Percentiles rank a stretch among this genome's conserved stretches.
Conservation (phyloP, 2,797 vertebrate species). For the Hippopotamyrus pictus region DNA sequence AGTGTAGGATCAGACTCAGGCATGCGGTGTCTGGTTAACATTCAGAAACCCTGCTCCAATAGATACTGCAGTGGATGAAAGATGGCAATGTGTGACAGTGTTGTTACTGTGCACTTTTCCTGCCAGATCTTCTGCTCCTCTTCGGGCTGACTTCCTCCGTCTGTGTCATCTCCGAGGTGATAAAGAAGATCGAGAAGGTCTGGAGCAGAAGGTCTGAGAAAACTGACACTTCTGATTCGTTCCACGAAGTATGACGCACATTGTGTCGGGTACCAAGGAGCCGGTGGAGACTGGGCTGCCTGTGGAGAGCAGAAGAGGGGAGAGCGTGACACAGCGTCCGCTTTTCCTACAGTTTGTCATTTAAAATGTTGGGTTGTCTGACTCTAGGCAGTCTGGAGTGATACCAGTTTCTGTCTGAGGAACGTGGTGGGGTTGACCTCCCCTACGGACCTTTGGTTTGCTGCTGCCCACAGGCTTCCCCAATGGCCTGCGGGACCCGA, state of each 20-base stretch:
- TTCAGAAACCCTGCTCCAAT: not conserved
- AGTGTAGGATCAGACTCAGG: not conserved
- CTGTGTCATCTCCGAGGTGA: constrained; percentile 81
- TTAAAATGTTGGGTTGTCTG: constrained; percentile 6
- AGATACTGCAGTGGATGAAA: not conserved
- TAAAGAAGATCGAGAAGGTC: constrained; percentile 81
- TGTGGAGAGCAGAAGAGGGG: constrained; percentile 41
- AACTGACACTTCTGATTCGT: constrained; percentile 54
- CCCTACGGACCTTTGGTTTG: constrained; percentile 29
- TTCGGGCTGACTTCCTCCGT: constrained; percentile 87
- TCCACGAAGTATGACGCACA: constrained; percentile 90
- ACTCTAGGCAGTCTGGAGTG: constrained; percentile 20
- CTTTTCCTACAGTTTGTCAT: not conserved
- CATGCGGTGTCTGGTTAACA: not conserved
- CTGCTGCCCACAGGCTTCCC: constrained; percentile 33
- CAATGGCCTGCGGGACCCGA: not conserved
- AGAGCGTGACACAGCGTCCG: not conserved
- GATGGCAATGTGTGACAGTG: not conserved
- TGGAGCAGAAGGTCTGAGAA: constrained; percentile 55
- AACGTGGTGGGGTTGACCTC: not conserved
- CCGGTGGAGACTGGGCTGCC: constrained; percentile 30
- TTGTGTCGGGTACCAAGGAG: constrained; percentile 52
- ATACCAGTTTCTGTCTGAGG: not conserved
- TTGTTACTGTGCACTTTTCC: not conserved
- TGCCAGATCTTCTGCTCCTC: constrained; percentile 84